These are phyloP conservation scores for Carposina sasakii DNA, from an alignment of 1,140 invertebrate species.

Conservation along the genomic window DNA sequence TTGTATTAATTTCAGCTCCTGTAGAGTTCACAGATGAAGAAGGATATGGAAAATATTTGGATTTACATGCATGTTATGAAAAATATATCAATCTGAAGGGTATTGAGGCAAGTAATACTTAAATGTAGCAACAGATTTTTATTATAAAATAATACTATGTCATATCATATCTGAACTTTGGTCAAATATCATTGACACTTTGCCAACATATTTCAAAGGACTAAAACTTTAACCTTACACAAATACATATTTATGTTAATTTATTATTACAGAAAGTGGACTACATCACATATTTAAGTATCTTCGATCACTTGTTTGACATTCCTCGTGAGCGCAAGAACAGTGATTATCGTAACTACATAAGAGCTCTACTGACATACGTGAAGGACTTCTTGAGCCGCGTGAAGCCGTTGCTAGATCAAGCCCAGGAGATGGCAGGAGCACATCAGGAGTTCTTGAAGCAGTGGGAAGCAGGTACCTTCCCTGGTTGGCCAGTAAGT, in stretches of 20 bases:
- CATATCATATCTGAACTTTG: too few relatives aligned
- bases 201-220: too few relatives aligned
- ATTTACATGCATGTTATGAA: conserved; percentile 98
- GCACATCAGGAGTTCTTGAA: conserved; percentile 88
- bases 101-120: conserved; percentile 81
- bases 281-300: conserved; percentile 95
- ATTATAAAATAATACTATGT: too few relatives aligned
- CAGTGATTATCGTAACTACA: conserved; percentile 92
- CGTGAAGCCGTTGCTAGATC: conserved; percentile 93
- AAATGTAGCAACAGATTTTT: too few relatives aligned
- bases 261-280: conserved; percentile 86
- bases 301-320: conserved; percentile 97
- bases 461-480: conserved; percentile 91
- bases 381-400: conserved; percentile 88
- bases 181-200: too few relatives aligned
- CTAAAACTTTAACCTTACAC: too few relatives aligned
- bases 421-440: conserved; percentile 84
- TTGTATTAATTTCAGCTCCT: conserved; percentile 74
- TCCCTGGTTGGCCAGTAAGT: conserved; percentile 94
- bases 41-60: conserved; percentile 98
- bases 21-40: conserved; percentile 99
- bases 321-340: conserved; percentile 96
- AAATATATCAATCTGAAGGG: conserved; percentile 98
- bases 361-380: conserved; percentile 90
- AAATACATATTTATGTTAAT: not conserved